phyloP scores from a whole-genome alignment of 2,888 invertebrate species.

The Aphrophora alni region DNA sequence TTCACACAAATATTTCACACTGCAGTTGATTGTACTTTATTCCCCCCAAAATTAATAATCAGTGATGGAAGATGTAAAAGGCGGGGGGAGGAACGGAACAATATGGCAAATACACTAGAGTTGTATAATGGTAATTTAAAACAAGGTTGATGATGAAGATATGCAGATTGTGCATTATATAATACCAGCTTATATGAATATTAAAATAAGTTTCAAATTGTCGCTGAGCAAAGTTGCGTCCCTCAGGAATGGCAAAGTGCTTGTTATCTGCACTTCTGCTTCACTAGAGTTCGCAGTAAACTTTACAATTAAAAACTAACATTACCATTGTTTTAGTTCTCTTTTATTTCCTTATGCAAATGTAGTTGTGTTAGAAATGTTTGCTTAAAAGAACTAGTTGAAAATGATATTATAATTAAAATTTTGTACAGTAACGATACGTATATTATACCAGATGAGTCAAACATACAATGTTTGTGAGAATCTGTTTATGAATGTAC shows the following conservation, averaged over 20 bases:
- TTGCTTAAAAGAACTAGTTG: too few relatives aligned
- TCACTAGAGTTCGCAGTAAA: too few relatives aligned
- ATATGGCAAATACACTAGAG: neutral
- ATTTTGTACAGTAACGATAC: too few relatives aligned
- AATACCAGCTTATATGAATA: conserved; percentile 58
- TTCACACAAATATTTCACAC: too few relatives aligned
- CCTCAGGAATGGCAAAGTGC: conserved; percentile 47
- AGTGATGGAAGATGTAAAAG: neutral
- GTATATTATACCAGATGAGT: too few relatives aligned
- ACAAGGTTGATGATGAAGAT: conserved; percentile 37
- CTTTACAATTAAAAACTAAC: neutral
- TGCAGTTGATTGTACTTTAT: too few relatives aligned
- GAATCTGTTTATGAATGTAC: too few relatives aligned
- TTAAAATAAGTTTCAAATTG: conserved; percentile 65
- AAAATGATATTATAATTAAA: too few relatives aligned
- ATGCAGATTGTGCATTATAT: conserved; percentile 40
- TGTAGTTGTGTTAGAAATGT: too few relatives aligned
- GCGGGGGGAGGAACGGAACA: neutral
- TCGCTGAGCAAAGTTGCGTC: conserved; percentile 61
- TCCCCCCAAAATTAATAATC: neutral
- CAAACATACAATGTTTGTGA: too few relatives aligned
- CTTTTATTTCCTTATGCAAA: neutral
- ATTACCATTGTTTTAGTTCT: neutral
- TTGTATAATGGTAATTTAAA: conserved; percentile 41
- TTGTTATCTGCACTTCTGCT: neutral